Evolutionary conservation across 2,113 vertebrate genomes (phyloP).

Genomic region (Ctenomys sociabilis): DNA sequence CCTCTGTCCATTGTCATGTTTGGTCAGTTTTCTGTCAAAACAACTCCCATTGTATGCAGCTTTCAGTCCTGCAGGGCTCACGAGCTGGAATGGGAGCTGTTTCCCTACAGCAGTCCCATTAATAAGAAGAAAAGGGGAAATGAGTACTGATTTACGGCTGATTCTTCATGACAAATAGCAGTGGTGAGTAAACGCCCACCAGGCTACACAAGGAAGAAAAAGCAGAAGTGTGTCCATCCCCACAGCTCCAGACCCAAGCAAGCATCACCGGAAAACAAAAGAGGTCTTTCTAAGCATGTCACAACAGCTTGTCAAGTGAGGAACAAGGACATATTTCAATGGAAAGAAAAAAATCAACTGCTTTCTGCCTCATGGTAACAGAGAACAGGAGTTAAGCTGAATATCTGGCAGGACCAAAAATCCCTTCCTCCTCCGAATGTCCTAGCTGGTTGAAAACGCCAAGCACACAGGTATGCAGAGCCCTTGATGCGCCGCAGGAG

Average conservation of each 20-base stretch:
- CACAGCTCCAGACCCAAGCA: slow-evolving; percentile 11
- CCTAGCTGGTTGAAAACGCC: neutral
- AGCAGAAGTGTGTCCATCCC: neutral
- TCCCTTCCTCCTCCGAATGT: neutral
- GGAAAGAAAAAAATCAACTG: slow-evolving; percentile 26
- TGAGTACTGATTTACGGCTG: slow-evolving; percentile 68
- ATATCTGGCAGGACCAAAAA: neutral
- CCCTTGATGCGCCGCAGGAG: rapidly evolving
- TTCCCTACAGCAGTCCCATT: slow-evolving; percentile 74
- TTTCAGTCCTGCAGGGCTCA: slow-evolving; percentile 44
- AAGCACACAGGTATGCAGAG: neutral
- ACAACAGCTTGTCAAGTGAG: slow-evolving; percentile 46
- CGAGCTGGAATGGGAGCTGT: slow-evolving; percentile 43
- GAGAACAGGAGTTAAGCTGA: slow-evolving; percentile 28
- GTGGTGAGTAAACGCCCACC: neutral
- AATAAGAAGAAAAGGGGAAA: slow-evolving; percentile 74
- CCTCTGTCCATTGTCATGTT: slow-evolving; percentile 46
- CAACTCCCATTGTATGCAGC: slow-evolving; percentile 66
- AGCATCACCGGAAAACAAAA: neutral
- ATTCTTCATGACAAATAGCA: slow-evolving; percentile 63
- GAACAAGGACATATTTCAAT: slow-evolving; percentile 42
- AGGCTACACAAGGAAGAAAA: neutral
- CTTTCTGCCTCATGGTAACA: neutral
- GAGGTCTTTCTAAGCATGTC: slow-evolving; percentile 47
- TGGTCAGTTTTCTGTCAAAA: slow-evolving; percentile 77